Evolutionary conservation across 1,140 invertebrate species (phyloP).

Genomic region (Whitmania pigra): DNA sequence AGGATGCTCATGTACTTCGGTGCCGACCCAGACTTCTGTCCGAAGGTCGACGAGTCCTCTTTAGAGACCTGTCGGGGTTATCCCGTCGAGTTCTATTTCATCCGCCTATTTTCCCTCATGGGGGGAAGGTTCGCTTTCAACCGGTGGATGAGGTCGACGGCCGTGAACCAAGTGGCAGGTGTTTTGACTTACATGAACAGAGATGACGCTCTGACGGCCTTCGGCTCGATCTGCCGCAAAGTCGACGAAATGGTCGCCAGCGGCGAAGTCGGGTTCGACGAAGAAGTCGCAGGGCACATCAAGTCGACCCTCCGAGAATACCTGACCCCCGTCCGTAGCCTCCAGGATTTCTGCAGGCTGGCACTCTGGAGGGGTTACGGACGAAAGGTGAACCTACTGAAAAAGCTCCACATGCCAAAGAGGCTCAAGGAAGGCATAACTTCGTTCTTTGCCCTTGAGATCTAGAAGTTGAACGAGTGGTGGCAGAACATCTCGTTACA

Average conservation of each 20-base stretch:
- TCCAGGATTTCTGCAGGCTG: conserved; percentile 15
- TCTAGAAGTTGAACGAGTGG: not conserved
- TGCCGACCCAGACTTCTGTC: conserved; percentile 9
- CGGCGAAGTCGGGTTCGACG: not conserved
- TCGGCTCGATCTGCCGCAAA: not conserved
- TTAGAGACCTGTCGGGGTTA: not conserved
- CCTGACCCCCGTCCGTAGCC: not conserved
- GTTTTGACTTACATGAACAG: conserved; percentile 18
- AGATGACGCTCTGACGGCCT: conserved; percentile 9
- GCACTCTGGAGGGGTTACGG: not conserved
- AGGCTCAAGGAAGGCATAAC: not conserved
- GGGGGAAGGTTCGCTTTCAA: conserved; percentile 19
- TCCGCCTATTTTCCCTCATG: conserved; percentile 19
- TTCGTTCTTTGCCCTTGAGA: conserved; percentile 6
- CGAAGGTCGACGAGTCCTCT: not conserved
- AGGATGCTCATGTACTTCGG: conserved; percentile 22
- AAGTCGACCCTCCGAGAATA: not conserved
- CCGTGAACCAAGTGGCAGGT: conserved; percentile 13
- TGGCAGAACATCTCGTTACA: too few relatives aligned
- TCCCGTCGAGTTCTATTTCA: conserved; percentile 21
- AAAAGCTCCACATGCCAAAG: conserved; percentile 13
- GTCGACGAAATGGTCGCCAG: not conserved
- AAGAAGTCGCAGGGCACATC: conserved; percentile 12
- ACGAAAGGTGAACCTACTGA: not conserved
- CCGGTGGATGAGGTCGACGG: conserved; percentile 12